Evolutionary conservation across 2,113 vertebrate species (phyloP).

Genomic region (Gopherus flavomarginatus): DNA sequence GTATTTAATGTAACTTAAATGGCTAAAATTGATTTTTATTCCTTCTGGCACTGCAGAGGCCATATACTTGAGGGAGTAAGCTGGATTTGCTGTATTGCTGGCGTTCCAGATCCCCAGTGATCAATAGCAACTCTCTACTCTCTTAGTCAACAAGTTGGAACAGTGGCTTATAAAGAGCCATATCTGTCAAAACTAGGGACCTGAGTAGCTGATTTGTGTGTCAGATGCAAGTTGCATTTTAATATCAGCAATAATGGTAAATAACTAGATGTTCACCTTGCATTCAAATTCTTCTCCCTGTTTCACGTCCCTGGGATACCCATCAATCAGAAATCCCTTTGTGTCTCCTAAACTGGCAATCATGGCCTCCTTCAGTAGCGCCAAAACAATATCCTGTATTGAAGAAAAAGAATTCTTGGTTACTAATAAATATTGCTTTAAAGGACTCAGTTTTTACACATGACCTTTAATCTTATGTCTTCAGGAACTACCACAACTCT

Average conservation of each 20-base stretch:
- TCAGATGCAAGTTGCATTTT: background rate
- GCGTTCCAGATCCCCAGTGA: background rate
- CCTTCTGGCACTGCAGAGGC: background rate
- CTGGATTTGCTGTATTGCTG: background rate
- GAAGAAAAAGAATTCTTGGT: background rate
- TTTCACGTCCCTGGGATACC: constrained; percentile 87
- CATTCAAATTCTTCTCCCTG: constrained; percentile 89
- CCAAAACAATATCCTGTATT: constrained; percentile 83
- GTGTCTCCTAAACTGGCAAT: constrained; percentile 71
- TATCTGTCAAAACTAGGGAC: background rate
- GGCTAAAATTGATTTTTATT: background rate
- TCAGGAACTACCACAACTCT: background rate
- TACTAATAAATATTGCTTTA: background rate
- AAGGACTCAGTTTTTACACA: background rate
- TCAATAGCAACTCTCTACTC: background rate
- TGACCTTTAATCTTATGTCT: background rate
- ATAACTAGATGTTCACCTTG: constrained; percentile 79
- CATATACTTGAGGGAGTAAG: background rate
- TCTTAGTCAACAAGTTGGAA: background rate
- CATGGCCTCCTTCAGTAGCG: constrained; percentile 89
- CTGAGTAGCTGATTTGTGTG: background rate
- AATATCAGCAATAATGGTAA: background rate
- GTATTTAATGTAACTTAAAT: background rate
- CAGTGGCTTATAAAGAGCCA: background rate
- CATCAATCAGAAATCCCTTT: constrained; percentile 88